phyloP scores from a whole-genome alignment of 2,888 invertebrate genomes.

The Andrena dorsata region DNA sequence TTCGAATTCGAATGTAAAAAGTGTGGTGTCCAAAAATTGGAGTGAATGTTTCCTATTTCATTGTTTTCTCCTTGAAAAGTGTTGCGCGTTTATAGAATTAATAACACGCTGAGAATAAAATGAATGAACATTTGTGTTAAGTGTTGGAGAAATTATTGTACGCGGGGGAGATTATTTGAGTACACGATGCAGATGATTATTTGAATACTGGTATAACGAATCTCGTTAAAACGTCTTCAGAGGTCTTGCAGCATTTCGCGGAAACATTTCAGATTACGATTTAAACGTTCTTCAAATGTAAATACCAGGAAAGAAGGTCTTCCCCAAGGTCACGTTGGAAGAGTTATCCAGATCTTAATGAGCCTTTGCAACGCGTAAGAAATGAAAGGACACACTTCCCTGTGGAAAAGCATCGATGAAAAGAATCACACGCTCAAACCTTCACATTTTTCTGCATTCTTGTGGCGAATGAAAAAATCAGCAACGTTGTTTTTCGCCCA shows the following conservation, averaged over 20 bases:
- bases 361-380: background rate
- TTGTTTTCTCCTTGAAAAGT: too few relatives aligned
- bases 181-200: too few relatives aligned
- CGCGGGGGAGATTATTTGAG: too few relatives aligned
- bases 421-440: background rate
- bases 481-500: background rate
- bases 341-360: background rate
- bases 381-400: constrained; percentile 1
- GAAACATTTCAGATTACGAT: background rate
- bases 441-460: background rate
- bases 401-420: constrained; percentile 22
- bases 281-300: constrained; percentile 3
- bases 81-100: background rate
- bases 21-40: too few relatives aligned
- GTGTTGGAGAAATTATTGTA: too few relatives aligned
- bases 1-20: background rate
- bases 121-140: background rate
- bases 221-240: background rate
- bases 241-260: background rate
- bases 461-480: background rate
- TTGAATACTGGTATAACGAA: background rate
- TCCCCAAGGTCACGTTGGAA: background rate
- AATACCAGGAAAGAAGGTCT: background rate
- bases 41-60: too few relatives aligned
- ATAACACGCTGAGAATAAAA: background rate